These are phyloP conservation scores for Oryctes rhinoceros DNA, from an alignment of 1,140 invertebrate species.

Conservation along the genomic window DNA sequence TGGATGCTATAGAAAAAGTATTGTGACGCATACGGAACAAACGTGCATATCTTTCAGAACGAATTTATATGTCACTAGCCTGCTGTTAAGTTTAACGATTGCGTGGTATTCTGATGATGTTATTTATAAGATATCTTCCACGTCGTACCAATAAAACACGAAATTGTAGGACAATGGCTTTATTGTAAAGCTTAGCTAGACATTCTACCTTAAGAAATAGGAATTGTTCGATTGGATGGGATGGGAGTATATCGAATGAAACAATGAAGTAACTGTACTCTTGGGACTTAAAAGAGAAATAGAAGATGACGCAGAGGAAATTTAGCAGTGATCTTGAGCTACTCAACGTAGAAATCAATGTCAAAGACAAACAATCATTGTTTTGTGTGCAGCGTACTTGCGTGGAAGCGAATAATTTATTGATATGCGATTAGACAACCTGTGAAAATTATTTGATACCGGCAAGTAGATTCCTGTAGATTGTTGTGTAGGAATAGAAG, in stretches of 20 bases:
- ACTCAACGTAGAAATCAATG: neutral
- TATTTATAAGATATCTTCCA: neutral
- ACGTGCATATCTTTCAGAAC: too few relatives aligned
- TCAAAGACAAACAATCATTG: constrained; percentile 1
- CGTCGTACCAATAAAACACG: neutral
- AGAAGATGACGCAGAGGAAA: neutral
- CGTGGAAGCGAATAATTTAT: neutral
- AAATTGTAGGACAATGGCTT: constrained; percentile 4
- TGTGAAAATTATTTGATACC: neutral
- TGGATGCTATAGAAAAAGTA: too few relatives aligned
- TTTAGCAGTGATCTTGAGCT: neutral
- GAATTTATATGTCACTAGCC: neutral
- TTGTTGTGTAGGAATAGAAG: too few relatives aligned
- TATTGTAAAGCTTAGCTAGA: neutral
- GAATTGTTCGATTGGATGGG: neutral
- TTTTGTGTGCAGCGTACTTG: neutral
- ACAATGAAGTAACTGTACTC: constrained; percentile 1
- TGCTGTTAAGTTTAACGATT: neutral
- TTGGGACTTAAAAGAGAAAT: neutral
- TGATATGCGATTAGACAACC: neutral
- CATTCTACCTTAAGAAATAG: neutral
- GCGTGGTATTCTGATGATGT: neutral
- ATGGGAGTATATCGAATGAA: neutral
- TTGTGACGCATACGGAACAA: too few relatives aligned
- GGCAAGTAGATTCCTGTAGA: neutral